Percentiles rank a stretch among this genome's conserved stretches.
Conservation (phyloP, 2,113 vertebrate species). For the Erythrocebus patas region DNA sequence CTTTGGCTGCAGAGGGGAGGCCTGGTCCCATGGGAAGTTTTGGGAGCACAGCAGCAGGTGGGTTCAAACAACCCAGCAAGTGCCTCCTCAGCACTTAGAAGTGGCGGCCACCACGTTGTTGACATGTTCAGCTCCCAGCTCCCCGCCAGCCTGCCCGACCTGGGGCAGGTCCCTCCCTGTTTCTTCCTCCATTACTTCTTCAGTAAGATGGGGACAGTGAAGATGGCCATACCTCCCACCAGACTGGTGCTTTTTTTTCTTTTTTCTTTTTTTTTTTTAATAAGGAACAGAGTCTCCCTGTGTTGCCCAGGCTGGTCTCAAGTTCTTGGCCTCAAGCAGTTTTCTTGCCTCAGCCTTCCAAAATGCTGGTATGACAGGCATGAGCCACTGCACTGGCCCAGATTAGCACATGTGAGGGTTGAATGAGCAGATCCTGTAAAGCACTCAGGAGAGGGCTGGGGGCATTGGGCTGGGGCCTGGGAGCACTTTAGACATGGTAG, state of each 20-base stretch:
- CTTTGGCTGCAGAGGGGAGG: neutral
- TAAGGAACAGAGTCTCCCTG: too few species aligned
- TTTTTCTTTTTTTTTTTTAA: too few species aligned
- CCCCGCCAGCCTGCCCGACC: neutral
- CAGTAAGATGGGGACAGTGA: too few species aligned
- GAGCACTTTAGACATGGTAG: fast-evolving
- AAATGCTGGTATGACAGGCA: too few species aligned
- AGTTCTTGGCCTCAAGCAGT: too few species aligned
- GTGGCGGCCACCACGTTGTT: fast-evolving
- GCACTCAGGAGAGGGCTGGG: fast-evolving
- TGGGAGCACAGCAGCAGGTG: too few species aligned
- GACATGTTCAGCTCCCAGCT: fast-evolving
- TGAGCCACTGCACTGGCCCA: too few species aligned
- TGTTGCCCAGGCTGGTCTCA: too few species aligned
- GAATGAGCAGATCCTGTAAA: fast-evolving
- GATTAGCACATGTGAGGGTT: fast-evolving
- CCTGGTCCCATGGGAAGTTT: neutral
- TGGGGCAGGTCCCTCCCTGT: neutral
- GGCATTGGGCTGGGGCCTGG: neutral
- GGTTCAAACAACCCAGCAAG: fast-evolving
- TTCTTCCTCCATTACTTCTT: neutral
- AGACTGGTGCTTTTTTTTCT: fast-evolving
- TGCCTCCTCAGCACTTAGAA: fast-evolving
- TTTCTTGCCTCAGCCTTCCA: too few species aligned
- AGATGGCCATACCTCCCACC: fast-evolving